phyloP scores from a whole-genome alignment of 2,113 vertebrate genomes.

The Ameiurus melas region DNA sequence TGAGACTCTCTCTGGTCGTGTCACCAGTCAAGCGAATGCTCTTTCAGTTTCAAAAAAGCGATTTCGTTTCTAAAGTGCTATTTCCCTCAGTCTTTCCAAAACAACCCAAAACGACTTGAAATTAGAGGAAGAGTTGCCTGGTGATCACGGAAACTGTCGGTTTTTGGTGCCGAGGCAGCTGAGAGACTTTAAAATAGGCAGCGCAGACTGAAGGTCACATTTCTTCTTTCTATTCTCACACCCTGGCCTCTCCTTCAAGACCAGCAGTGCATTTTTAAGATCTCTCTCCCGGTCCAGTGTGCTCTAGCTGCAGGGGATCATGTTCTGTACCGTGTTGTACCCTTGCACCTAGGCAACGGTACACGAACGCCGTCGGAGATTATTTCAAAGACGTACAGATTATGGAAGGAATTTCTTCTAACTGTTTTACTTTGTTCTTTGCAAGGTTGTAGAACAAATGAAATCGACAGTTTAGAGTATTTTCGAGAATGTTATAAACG shows the following conservation, averaged over 20 bases:
- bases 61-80: background rate
- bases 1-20: background rate
- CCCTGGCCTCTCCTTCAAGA: slow-evolving; percentile 52
- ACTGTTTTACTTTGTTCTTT: background rate
- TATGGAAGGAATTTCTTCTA: background rate
- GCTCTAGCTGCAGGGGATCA: slow-evolving; percentile 29
- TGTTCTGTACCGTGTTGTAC: slow-evolving; percentile 40
- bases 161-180: slow-evolving; percentile 48
- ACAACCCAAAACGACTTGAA: background rate
- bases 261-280: slow-evolving; percentile 43
- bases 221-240: slow-evolving; percentile 69
- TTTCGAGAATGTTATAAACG: background rate
- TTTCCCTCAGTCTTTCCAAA: background rate
- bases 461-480: background rate
- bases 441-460: background rate
- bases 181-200: slow-evolving; percentile 67
- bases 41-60: background rate
- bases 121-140: background rate
- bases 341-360: slow-evolving; percentile 32
- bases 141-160: background rate
- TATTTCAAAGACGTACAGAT: slow-evolving; percentile 12
- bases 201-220: slow-evolving; percentile 67
- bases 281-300: background rate
- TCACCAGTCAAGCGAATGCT: background rate
- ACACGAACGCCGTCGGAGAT: slow-evolving; percentile 1